A percentile compares a stretch with the other conserved stretches of the same genome.
Evolutionary conservation across 2,113 vertebrate genomes (phyloP).

Genomic region (Zosterops borbonicus): DNA sequence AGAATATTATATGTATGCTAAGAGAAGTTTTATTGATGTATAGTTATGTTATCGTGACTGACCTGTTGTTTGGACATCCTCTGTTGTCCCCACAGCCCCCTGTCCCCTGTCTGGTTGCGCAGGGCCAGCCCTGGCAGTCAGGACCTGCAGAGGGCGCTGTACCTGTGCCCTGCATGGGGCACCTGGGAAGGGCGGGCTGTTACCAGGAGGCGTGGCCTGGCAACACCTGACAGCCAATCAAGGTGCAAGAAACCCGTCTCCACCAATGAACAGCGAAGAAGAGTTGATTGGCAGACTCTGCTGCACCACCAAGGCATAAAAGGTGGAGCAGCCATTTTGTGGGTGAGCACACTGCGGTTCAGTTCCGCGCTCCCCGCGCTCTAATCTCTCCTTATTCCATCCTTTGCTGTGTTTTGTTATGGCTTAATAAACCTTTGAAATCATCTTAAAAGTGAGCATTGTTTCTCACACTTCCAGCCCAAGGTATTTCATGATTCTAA

Average conservation of each 20-base stretch:
- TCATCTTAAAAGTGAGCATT: neutral
- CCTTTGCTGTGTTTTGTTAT: neutral
- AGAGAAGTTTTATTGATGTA: neutral
- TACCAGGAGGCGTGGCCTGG: neutral
- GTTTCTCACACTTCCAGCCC: neutral
- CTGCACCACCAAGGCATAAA: neutral
- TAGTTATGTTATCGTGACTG: neutral
- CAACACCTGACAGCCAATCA: neutral
- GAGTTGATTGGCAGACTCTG: neutral
- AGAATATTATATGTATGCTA: neutral
- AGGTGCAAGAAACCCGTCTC: neutral
- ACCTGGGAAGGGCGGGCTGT: neutral
- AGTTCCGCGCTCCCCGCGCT: neutral
- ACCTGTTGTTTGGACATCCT: neutral
- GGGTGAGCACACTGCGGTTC: neutral
- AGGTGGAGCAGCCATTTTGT: neutral
- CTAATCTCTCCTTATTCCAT: neutral
- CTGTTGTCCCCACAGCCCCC: neutral
- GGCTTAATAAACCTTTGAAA: neutral
- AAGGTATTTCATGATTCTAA: neutral
- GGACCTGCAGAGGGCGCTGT: neutral
- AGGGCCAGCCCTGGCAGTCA: neutral
- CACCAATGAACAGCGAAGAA: neutral
- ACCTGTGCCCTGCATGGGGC: too few relatives aligned
- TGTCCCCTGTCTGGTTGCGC: neutral